These are phyloP conservation scores for Scaptomyza cyrtandrae DNA, from an alignment of 2,888 invertebrate genomes.

Conservation along the genomic window DNA sequence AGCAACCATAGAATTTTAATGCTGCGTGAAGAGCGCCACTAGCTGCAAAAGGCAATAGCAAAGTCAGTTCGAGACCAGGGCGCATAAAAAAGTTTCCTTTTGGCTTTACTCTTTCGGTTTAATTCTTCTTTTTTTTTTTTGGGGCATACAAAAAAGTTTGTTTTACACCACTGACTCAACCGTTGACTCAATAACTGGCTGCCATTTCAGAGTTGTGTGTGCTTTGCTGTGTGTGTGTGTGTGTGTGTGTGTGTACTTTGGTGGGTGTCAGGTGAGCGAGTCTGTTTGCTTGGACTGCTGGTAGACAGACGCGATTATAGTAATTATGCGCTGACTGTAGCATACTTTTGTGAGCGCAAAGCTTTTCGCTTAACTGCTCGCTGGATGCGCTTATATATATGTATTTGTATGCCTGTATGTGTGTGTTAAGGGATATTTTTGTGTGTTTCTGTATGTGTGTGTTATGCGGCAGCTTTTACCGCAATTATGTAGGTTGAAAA, in stretches of 20 bases:
- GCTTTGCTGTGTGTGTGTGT: slow-evolving; percentile 20
- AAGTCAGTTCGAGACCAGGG: slow-evolving; percentile 30
- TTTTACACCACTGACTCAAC: slow-evolving; percentile 69
- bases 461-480: slow-evolving; percentile 63
- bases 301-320: slow-evolving; percentile 78
- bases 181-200: slow-evolving; percentile 74
- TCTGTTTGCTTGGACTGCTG: slow-evolving; percentile 47
- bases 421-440: slow-evolving; percentile 4
- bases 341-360: slow-evolving; percentile 68
- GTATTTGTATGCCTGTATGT: slow-evolving; percentile 21
- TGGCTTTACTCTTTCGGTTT: slow-evolving; percentile 33
- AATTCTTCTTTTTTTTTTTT: neutral
- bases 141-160: slow-evolving; percentile 66
- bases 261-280: slow-evolving; percentile 41
- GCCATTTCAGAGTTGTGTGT: slow-evolving; percentile 33
- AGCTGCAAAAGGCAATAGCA: slow-evolving; percentile 16
- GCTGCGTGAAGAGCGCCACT: slow-evolving; percentile 64
- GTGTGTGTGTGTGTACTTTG: slow-evolving; percentile 17
- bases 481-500: slow-evolving; percentile 78
- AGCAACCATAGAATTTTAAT: slow-evolving; percentile 72
- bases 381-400: slow-evolving; percentile 35
- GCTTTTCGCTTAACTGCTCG: slow-evolving; percentile 55
- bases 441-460: slow-evolving; percentile 38
- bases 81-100: slow-evolving; percentile 56
- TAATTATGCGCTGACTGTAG: slow-evolving; percentile 77